Evolutionary conservation across 2,888 invertebrate genomes (phyloP).

Genomic region (Micoletzkya japonica): DNA sequence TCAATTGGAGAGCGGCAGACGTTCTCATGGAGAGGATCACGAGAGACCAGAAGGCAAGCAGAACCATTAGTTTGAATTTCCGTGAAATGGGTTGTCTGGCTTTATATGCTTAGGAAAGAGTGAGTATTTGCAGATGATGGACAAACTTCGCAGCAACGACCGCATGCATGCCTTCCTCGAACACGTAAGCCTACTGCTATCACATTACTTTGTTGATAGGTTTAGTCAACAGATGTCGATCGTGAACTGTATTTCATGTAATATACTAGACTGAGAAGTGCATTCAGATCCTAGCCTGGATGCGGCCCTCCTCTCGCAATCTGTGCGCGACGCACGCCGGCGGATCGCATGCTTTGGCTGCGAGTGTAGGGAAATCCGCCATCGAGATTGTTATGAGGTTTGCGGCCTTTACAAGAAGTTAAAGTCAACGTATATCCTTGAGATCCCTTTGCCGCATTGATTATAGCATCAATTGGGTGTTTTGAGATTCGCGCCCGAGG

Average conservation of each 20-base stretch:
- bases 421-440: no score
- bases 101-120: no score
- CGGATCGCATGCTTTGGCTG: constrained; percentile 3
- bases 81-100: no score
- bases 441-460: no score
- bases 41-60: constrained; percentile 3
- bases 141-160: constrained; percentile 7
- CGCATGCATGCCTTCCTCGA: constrained; percentile 12
- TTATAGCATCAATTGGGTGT: neutral
- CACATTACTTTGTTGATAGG: neutral
- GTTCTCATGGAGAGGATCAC: constrained; percentile 4
- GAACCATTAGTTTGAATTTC: no score
- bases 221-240: neutral
- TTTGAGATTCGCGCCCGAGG: constrained; percentile 22
- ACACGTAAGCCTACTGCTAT: neutral
- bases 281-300: constrained; percentile 19
- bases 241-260: no score
- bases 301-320: constrained; percentile 7
- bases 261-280: neutral
- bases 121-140: constrained; percentile 16
- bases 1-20: constrained; percentile 12
- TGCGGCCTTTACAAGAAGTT: no score
- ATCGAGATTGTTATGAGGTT: constrained; percentile 25
- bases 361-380: constrained; percentile 23
- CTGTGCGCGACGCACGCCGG: neutral